phyloP scores from a whole-genome alignment of 2,888 invertebrate species.

The Entomobrya proxima region DNA sequence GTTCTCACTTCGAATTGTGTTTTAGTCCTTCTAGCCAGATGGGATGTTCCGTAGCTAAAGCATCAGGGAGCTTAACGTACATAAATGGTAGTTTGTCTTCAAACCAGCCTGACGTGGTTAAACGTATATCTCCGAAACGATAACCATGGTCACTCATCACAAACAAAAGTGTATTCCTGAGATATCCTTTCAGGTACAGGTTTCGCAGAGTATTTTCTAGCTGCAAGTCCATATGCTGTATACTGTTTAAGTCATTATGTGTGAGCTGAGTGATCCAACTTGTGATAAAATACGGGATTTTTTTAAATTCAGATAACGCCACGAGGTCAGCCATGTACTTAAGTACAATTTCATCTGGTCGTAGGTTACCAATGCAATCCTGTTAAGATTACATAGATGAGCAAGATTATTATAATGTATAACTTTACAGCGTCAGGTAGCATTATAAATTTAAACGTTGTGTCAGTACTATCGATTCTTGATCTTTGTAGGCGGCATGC shows the following conservation, averaged over 20 bases:
- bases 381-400: too few relatives aligned
- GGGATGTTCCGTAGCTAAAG: constrained; percentile 15
- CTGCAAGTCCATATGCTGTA: constrained; percentile 49
- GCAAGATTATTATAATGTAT: too few relatives aligned
- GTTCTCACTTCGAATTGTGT: constrained; percentile 69
- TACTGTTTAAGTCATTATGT: constrained; percentile 61
- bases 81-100: constrained; percentile 77
- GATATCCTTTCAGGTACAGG: constrained; percentile 80
- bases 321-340: constrained; percentile 80
- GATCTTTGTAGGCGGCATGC: constrained; percentile 77
- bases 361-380: constrained; percentile 68
- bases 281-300: constrained; percentile 77
- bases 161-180: constrained; percentile 83
- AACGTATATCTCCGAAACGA: constrained; percentile 84
- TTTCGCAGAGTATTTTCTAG: constrained; percentile 43
- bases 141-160: constrained; percentile 87
- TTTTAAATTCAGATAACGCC: constrained; percentile 80
- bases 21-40: constrained; percentile 54
- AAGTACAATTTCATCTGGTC: constrained; percentile 61
- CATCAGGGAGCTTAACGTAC: constrained; percentile 64
- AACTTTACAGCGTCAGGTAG: too few relatives aligned
- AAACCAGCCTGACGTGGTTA: constrained; percentile 84
- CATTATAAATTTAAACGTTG: neutral
- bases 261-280: constrained; percentile 69
- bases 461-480: neutral